These are phyloP conservation scores for Drosophila nigritarsus DNA, from an alignment of 2,888 invertebrate genomes.

Conservation along the genomic window DNA sequence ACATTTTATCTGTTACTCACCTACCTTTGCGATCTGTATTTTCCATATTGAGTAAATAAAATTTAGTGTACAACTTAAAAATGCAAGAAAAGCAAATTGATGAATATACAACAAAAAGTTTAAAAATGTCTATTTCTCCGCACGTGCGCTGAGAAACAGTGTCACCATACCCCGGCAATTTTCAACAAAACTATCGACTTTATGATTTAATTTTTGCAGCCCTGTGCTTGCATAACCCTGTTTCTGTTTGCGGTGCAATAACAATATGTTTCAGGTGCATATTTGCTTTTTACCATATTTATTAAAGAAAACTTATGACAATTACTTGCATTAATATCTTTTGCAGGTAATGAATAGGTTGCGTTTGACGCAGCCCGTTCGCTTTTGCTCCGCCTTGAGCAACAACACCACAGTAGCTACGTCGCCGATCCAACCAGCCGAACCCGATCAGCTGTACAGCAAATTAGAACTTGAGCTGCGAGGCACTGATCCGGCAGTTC, in stretches of 20 bases:
- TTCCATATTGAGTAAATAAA: constrained; percentile 32
- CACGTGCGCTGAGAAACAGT: constrained; percentile 45
- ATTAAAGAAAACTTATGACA: constrained; percentile 24
- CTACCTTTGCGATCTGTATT: constrained; percentile 30
- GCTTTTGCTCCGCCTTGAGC: constrained; percentile 49
- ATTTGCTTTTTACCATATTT: constrained; percentile 7
- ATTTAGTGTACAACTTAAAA: not conserved
- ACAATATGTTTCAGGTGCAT: constrained; percentile 66
- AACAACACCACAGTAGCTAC: constrained; percentile 8
- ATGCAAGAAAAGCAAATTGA: not conserved
- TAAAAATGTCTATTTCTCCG: constrained; percentile 20
- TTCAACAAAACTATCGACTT: constrained; percentile 12
- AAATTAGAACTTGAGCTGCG: constrained; percentile 93
- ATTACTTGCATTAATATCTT: too few relatives aligned
- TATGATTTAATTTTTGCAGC: constrained; percentile 21
- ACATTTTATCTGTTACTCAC: not conserved
- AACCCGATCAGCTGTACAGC: constrained; percentile 91
- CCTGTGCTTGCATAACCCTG: constrained; percentile 66
- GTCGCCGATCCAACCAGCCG: constrained; percentile 15
- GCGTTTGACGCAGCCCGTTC: constrained; percentile 41
- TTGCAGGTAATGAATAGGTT: constrained; percentile 47
- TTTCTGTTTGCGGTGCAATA: constrained; percentile 34
- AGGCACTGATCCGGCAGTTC: constrained; percentile 94
- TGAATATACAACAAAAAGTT: constrained; percentile 16
- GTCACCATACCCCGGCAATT: constrained; percentile 31